These are phyloP conservation scores for Paguma larvata DNA, from an alignment of 2,797 vertebrate species.

Conservation along the genomic window DNA sequence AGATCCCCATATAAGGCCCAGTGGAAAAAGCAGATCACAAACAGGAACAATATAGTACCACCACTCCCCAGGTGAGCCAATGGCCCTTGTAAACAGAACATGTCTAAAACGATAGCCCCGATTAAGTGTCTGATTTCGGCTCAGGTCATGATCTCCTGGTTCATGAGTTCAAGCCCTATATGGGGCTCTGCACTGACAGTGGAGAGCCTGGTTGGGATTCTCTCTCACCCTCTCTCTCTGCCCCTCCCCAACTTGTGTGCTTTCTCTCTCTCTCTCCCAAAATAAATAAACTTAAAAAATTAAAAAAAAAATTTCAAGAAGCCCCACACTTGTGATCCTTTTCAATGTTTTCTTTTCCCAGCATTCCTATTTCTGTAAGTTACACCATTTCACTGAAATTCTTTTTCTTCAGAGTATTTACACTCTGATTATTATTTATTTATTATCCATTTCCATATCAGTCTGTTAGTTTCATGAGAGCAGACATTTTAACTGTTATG, in stretches of 20 bases:
- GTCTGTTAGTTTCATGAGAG: not conserved
- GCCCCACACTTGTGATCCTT: not conserved
- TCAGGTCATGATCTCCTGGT: not conserved
- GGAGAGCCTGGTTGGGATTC: not conserved
- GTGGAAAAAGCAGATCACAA: not conserved
- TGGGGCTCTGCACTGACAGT: not conserved
- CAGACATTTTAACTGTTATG: not conserved
- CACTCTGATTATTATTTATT: not conserved
- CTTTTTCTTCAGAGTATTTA: not conserved
- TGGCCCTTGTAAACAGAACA: not conserved
- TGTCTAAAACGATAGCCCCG: not conserved
- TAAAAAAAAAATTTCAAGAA: not conserved
- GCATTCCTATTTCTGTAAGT: not conserved
- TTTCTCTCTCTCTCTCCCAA: not conserved
- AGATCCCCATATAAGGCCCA: slow-evolving; percentile 24
- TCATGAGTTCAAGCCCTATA: not conserved
- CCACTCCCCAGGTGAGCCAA: not conserved
- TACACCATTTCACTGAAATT: not conserved
- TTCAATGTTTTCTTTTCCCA: not conserved
- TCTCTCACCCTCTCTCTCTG: not conserved
- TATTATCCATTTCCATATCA: not conserved
- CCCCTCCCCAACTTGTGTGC: not conserved
- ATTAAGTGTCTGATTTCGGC: not conserved
- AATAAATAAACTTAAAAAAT: not conserved
- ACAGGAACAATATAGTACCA: not conserved